Conservation (phyloP, 2,113 vertebrate genomes). For the Hymenochirus boettgeri region DNA sequence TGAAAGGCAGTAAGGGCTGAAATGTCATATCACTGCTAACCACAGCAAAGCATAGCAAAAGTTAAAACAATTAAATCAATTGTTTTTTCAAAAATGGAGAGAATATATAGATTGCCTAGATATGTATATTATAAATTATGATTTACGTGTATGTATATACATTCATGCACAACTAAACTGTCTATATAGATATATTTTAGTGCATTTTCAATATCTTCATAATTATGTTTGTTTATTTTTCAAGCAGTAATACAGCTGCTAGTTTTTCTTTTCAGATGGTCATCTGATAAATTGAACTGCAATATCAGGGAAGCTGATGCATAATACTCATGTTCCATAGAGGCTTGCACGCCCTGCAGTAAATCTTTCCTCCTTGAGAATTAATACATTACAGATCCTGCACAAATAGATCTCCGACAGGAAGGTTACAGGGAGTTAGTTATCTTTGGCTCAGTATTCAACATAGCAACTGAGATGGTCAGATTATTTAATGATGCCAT, state of each 20-base stretch:
- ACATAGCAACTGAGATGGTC: slow-evolving; percentile 16
- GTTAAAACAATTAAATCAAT: too few relatives aligned
- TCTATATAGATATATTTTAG: too few relatives aligned
- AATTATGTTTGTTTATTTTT: not conserved
- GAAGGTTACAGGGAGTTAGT: slow-evolving; percentile 27
- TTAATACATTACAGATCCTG: not conserved
- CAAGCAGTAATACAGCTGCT: not conserved
- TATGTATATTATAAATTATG: too few relatives aligned
- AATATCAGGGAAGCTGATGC: not conserved
- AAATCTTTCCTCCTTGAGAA: not conserved
- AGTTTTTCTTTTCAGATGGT: not conserved
- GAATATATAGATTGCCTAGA: too few relatives aligned
- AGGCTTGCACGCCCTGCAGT: slow-evolving; percentile 2
- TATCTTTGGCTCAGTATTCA: slow-evolving; percentile 24
- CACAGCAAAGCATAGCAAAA: too few relatives aligned
- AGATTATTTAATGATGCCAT: slow-evolving; percentile 36
- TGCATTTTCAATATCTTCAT: too few relatives aligned
- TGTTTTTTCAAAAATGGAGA: too few relatives aligned
- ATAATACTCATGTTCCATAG: not conserved
- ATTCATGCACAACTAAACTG: too few relatives aligned
- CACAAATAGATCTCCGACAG: slow-evolving; percentile 9
- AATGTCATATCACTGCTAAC: too few relatives aligned
- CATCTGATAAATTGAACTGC: not conserved
- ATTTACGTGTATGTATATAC: too few relatives aligned
- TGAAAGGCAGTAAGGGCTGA: too few relatives aligned